These are phyloP conservation scores for Macrochelys suwanniensis DNA, from an alignment of 2,797 vertebrate species.

Conservation along the genomic window DNA sequence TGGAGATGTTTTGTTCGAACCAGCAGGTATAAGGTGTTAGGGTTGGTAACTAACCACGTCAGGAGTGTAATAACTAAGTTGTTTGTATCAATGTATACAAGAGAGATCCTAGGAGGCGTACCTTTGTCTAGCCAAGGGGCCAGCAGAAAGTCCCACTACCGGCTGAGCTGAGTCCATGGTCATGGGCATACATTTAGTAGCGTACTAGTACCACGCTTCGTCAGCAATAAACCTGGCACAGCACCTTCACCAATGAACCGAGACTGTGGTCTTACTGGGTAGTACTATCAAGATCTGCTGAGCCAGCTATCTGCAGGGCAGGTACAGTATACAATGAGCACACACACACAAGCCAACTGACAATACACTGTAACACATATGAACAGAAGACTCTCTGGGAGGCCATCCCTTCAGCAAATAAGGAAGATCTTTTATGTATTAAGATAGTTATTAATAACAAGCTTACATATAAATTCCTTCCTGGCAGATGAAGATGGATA, in stretches of 20 bases:
- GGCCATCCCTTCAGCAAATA: neutral
- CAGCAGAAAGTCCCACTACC: neutral
- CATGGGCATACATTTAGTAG: neutral
- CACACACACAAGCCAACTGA: neutral
- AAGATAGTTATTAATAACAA: slow-evolving; percentile 15
- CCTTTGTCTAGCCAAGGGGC: neutral
- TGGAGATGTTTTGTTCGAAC: neutral
- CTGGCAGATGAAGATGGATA: neutral
- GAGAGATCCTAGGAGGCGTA: neutral
- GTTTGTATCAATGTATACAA: neutral
- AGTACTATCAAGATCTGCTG: neutral
- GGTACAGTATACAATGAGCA: neutral
- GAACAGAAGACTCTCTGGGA: neutral
- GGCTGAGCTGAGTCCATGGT: neutral
- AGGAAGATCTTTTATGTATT: neutral
- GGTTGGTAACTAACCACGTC: neutral
- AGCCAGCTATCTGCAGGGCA: neutral
- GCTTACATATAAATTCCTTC: neutral
- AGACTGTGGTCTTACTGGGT: neutral
- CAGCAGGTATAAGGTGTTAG: neutral
- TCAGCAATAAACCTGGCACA: neutral
- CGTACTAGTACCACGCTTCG: neutral
- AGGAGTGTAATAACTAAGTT: neutral
- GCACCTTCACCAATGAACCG: neutral
- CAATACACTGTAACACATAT: neutral